Conservation (phyloP, 2,888 invertebrate genomes). For the Tetheella fluctuosa region DNA sequence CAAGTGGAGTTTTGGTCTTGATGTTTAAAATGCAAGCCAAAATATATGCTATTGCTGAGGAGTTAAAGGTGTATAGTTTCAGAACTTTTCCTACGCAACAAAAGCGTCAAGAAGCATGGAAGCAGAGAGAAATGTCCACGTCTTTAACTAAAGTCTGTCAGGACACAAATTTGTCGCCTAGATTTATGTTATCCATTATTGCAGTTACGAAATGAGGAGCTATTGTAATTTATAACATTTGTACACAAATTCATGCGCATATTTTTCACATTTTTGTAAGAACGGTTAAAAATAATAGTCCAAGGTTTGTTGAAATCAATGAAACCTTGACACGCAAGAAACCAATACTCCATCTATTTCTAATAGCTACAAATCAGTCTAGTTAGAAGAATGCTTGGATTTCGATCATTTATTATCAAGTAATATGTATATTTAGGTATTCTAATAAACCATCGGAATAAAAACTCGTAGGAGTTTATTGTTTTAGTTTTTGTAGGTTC, state of each 20-base stretch:
- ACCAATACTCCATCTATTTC: conserved; percentile 1
- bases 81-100: conserved; percentile 51
- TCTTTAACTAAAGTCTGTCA: conserved; percentile 64
- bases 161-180: conserved; percentile 73
- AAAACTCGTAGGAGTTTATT: too few relatives aligned
- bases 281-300: conserved; percentile 22
- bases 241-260: conserved; percentile 31
- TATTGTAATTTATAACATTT: conserved; percentile 51
- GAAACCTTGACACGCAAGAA: conserved; percentile 3
- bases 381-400: neutral
- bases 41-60: conserved; percentile 31
- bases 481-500: too few relatives aligned
- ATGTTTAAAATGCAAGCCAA: conserved; percentile 28
- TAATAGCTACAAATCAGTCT: neutral
- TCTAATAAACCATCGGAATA: too few relatives aligned
- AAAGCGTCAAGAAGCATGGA: conserved; percentile 68
- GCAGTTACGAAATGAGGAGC: conserved; percentile 56
- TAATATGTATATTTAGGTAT: too few relatives aligned
- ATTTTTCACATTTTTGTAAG: conserved; percentile 17
- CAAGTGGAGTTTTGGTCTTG: conserved; percentile 19
- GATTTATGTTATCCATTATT: conserved; percentile 77
- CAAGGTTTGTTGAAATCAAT: neutral
- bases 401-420: too few relatives aligned
- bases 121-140: conserved; percentile 59
- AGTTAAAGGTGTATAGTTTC: conserved; percentile 22